Evolutionary conservation across 2,113 vertebrate genomes (phyloP), one percentile per base, ranked within the genome.

Genomic region (Aphyosemion australe): DNA sequence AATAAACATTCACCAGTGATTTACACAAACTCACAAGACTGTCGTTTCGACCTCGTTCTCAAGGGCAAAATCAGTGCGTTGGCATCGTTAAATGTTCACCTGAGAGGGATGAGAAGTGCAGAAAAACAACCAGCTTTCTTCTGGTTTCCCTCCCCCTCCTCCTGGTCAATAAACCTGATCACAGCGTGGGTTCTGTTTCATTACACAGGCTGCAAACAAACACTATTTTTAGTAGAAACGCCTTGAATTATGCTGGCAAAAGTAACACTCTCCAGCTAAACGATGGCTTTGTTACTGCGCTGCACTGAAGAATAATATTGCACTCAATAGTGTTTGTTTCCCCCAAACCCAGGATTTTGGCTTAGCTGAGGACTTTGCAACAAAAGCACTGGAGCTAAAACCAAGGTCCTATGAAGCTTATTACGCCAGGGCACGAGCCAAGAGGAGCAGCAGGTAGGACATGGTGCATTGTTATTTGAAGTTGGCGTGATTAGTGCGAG

Each of bases 351-450:
- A 99, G 97, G 97, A 99, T 79, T 99, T 99, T 61, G 97, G 97
- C 65, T 93, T 99, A 87, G 97, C 97, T 7, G 97, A 99, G 74
- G 97, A 99, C 67, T 98, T 99, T 88, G 97, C 97, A 72, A 96
- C 95, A 56, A 99, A 99, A 92, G 97, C 97, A 2, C 69, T 99
- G 64, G 97, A 98, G 59, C 89, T 99, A 75, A 99, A 98, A 82
- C 96, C 97, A 16, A 95, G 93, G 77, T 99, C 94, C 59, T 98
- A 97, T 0, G 97, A 99, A 91, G 97, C 96, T 0, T 98, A 92
- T 88, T 99, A 99, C 4, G 97, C 97, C 62, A 91, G 97, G 82
- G 97, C 97, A 1, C 94, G 97, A 66, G 97, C 97, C 15, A 99
- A 99, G 87, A 95, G 97, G 72, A 99, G 94, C 69, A 99, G 97